phyloP scores from a whole-genome alignment of 2,113 vertebrate genomes.

The Odobenus rosmarus region DNA sequence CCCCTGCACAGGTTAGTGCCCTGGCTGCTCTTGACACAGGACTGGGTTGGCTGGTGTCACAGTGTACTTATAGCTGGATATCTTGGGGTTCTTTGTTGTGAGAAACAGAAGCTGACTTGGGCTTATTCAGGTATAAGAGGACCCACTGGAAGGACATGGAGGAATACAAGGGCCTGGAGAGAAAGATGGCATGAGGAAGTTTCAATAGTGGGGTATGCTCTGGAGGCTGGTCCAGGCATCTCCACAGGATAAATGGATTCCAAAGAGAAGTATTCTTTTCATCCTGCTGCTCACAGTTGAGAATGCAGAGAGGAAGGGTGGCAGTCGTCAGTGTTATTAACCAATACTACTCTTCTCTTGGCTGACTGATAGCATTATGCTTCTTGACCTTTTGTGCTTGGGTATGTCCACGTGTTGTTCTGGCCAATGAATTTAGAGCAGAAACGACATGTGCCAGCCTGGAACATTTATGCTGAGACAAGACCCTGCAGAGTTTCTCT shows the following conservation, averaged over 20 bases:
- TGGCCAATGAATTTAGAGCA: background rate
- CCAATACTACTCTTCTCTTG: background rate
- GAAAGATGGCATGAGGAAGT: background rate
- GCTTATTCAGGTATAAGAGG: background rate
- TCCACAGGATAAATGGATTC: background rate
- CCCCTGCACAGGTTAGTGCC: background rate
- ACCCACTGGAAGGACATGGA: background rate
- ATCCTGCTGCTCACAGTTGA: background rate
- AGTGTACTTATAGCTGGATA: background rate
- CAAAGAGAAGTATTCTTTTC: background rate
- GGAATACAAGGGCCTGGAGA: background rate
- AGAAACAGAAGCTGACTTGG: background rate
- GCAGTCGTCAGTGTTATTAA: accelerated
- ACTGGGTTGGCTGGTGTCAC: background rate
- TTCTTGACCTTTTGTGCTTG: background rate
- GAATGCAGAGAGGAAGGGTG: background rate
- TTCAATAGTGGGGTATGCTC: background rate
- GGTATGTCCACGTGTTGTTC: background rate
- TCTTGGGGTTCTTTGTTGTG: background rate
- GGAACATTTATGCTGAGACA: background rate
- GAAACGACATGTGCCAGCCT: background rate
- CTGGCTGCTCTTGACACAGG: accelerated
- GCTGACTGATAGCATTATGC: background rate
- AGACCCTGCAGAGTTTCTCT: background rate
- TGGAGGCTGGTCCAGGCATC: background rate